Conservation (phyloP, 2,797 vertebrate species). For the Pantherophis vulpinus region DNA sequence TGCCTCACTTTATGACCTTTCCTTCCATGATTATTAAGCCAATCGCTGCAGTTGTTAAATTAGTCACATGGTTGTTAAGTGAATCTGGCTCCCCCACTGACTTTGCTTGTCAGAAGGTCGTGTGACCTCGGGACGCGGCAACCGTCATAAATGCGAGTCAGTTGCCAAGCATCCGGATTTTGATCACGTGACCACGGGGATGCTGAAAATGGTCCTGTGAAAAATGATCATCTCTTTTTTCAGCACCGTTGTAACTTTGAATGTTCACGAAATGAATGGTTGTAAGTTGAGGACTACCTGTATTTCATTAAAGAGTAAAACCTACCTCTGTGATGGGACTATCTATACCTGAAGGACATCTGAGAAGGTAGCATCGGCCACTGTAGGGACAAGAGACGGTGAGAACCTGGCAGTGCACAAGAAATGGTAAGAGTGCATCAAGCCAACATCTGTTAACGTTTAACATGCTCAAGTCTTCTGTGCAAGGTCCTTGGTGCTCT, state of each 20-base stretch:
- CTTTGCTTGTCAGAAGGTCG: not conserved
- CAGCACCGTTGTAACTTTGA: not conserved
- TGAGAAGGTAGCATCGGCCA: not conserved
- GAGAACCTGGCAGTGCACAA: not conserved
- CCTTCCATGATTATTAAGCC: accelerated
- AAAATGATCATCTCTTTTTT: not conserved
- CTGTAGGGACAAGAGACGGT: not conserved
- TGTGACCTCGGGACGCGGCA: no score
- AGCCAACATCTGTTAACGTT: not conserved
- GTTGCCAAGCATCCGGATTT: not conserved
- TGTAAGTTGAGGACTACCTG: not conserved
- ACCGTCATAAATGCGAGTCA: not conserved
- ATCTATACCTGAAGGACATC: not conserved
- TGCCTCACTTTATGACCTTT: not conserved
- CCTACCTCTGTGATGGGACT: not conserved
- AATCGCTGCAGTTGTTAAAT: not conserved
- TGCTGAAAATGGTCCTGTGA: no score
- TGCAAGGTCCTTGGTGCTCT: not conserved
- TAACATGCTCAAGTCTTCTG: not conserved
- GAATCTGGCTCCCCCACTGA: not conserved
- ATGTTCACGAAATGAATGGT: not conserved
- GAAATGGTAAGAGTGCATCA: not conserved
- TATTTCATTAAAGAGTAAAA: not conserved
- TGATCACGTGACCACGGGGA: not conserved
- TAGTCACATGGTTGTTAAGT: not conserved